These are phyloP conservation scores for Camponotus floridanus DNA, from an alignment of 1,140 invertebrate genomes.

Conservation along the genomic window DNA sequence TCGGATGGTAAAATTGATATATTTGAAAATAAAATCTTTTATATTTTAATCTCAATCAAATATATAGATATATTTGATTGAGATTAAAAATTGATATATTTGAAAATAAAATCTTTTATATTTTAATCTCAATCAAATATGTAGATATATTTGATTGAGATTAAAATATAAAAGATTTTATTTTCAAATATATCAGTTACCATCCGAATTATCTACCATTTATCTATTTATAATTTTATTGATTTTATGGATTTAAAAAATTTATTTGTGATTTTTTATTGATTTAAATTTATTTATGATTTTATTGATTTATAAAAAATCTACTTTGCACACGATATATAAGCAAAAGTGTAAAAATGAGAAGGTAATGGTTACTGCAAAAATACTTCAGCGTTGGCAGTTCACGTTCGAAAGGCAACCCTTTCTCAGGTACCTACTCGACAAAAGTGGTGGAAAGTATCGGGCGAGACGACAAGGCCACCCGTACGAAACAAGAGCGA, in stretches of 20 bases:
- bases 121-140: too few relatives aligned
- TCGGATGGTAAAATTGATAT: neutral
- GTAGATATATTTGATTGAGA: too few relatives aligned
- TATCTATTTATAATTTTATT: neutral
- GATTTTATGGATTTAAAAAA: too few relatives aligned
- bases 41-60: neutral
- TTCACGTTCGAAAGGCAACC: conserved; percentile 56
- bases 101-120: too few relatives aligned
- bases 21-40: neutral
- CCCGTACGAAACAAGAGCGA: conserved; percentile 78
- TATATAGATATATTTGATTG: too few relatives aligned
- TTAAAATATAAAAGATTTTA: neutral
- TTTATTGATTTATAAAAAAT: neutral
- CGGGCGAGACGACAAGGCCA: conserved; percentile 70
- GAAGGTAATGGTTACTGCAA: neutral
- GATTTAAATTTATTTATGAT: neutral
- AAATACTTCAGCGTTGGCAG: conserved; percentile 27
- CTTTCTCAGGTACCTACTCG: conserved; percentile 58
- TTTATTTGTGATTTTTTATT: too few relatives aligned
- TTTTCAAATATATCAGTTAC: neutral
- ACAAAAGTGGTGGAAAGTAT: conserved; percentile 66
- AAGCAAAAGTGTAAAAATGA: neutral
- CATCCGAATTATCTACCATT: neutral
- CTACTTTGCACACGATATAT: neutral
- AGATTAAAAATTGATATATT: too few relatives aligned